Conservation (phyloP, 2,113 vertebrate species). For the Callipepla squamata region DNA sequence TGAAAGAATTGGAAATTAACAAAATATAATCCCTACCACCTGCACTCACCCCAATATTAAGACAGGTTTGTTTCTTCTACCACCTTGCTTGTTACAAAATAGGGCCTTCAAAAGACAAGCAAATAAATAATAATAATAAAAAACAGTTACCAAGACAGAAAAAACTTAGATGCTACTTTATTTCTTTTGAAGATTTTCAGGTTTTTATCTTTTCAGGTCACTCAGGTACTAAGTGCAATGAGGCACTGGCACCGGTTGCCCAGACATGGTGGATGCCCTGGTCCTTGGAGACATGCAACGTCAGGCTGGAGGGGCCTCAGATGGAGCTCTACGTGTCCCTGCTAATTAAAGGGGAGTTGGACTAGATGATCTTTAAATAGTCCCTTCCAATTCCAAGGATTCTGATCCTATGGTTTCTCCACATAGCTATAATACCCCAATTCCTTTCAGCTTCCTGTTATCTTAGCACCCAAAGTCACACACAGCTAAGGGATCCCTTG, state of each 20-base stretch:
- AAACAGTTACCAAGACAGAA: neutral
- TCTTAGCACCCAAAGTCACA: neutral
- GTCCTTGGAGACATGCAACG: too few relatives aligned
- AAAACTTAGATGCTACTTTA: neutral
- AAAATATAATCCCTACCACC: neutral
- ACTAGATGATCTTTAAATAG: too few relatives aligned
- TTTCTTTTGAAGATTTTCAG: accelerated
- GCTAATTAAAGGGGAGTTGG: too few relatives aligned
- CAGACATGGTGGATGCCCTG: too few relatives aligned
- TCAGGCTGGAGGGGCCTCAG: too few relatives aligned
- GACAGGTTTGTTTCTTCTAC: neutral
- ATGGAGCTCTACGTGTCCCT: too few relatives aligned
- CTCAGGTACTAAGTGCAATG: too few relatives aligned
- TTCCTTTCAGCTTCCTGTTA: neutral
- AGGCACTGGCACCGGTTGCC: too few relatives aligned
- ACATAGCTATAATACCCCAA: neutral
- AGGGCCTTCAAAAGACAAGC: neutral
- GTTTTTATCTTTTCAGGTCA: neutral
- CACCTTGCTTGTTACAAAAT: neutral
- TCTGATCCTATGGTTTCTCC: neutral
- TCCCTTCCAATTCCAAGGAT: too few relatives aligned
- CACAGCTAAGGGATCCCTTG: accelerated
- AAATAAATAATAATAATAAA: neutral
- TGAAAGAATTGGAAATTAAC: neutral
- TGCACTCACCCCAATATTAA: neutral